A percentile compares a stretch with the other conserved stretches of the same genome.
These are phyloP conservation scores for Psilopogon haemacephalus DNA, from an alignment of 2,113 vertebrate species.

Conservation along the genomic window DNA sequence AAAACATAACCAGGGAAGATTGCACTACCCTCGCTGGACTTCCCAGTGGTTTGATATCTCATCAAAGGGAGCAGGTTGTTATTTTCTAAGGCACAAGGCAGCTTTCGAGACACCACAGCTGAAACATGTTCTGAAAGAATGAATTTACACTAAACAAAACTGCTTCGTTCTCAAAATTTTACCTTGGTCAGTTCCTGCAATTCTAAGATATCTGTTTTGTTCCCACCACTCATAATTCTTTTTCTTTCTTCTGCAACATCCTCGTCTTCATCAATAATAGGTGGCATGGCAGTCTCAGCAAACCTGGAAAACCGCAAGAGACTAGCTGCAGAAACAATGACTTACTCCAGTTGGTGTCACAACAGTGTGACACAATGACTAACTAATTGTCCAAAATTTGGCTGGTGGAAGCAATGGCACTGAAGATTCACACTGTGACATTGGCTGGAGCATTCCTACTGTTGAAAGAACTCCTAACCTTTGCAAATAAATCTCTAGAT, in stretches of 20 bases:
- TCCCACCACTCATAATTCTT: slow-evolving; percentile 78
- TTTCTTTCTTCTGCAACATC: slow-evolving; percentile 89
- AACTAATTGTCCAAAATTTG: neutral
- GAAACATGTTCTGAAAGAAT: neutral
- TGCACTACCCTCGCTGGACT: neutral
- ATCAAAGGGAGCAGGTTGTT: neutral
- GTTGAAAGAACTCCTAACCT: neutral
- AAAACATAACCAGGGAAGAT: neutral
- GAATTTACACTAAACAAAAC: neutral
- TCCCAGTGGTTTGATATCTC: neutral
- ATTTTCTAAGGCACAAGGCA: neutral
- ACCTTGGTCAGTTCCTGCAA: slow-evolving; percentile 89
- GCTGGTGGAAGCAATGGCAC: neutral
- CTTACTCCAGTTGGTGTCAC: neutral
- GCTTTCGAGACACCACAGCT: neutral
- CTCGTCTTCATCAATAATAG: slow-evolving; percentile 81
- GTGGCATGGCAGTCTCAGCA: slow-evolving; percentile 58
- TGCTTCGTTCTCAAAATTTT: neutral
- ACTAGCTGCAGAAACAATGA: neutral
- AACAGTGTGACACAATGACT: neutral
- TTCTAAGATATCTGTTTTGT: slow-evolving; percentile 82
- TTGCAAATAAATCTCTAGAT: neutral
- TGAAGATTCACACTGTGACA: neutral
- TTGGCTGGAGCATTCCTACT: neutral
- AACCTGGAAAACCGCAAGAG: slow-evolving; percentile 70